phyloP scores from a whole-genome alignment of 1,140 invertebrate genomes.

The Prorops nasuta region DNA sequence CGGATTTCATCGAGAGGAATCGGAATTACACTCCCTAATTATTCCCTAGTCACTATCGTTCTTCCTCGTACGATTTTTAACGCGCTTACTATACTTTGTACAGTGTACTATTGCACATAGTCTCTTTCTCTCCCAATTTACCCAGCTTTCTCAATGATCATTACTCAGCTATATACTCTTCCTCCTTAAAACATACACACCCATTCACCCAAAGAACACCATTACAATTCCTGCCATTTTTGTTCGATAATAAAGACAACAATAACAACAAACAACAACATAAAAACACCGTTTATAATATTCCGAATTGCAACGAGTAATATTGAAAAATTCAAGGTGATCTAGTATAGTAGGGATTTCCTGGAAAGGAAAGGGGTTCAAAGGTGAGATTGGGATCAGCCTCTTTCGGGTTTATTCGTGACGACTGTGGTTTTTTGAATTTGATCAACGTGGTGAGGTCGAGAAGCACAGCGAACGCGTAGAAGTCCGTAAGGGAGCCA shows the following conservation, averaged over 20 bases:
- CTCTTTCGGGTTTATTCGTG: slow-evolving; percentile 33
- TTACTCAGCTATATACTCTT: too few species aligned
- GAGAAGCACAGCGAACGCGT: slow-evolving; percentile 54
- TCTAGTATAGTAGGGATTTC: neutral
- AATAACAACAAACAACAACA: too few species aligned
- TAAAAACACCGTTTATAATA: too few species aligned
- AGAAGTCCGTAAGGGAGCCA: slow-evolving; percentile 73
- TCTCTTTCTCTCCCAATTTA: too few species aligned
- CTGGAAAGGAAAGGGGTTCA: neutral
- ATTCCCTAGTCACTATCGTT: too few species aligned
- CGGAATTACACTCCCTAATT: too few species aligned
- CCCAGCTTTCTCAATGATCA: too few species aligned
- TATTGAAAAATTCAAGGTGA: neutral
- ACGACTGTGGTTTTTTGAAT: slow-evolving; percentile 19
- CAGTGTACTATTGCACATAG: slow-evolving; percentile 54
- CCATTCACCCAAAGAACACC: too few species aligned
- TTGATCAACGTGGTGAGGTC: slow-evolving; percentile 22
- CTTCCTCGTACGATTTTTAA: slow-evolving; percentile 22
- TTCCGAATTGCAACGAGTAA: neutral
- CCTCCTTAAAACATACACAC: too few species aligned
- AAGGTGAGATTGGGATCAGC: slow-evolving; percentile 18
- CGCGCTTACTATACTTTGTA: slow-evolving; percentile 54
- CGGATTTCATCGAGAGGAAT: too few species aligned
- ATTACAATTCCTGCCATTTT: too few species aligned
- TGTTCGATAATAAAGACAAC: too few species aligned